These are phyloP conservation scores for Bufotes viridis DNA, from an alignment of 2,797 vertebrate species.

Conservation along the genomic window DNA sequence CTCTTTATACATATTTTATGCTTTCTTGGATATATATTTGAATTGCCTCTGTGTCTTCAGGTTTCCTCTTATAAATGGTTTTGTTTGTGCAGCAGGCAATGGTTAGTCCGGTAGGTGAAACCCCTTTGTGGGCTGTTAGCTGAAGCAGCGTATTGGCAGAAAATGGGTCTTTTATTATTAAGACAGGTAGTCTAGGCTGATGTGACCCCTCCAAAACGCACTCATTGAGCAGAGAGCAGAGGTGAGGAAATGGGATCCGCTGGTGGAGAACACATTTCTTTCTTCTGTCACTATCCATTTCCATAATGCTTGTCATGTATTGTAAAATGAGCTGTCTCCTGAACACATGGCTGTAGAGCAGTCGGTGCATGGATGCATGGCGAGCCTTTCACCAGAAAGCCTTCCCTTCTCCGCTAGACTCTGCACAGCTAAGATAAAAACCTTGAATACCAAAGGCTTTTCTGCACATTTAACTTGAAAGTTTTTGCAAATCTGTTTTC, in stretches of 20 bases:
- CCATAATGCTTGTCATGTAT: constrained; percentile 58
- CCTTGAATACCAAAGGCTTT: neutral
- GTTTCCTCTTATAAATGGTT: neutral
- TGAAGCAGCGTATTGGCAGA: constrained; percentile 44
- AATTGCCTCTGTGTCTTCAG: neutral
- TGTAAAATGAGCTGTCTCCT: constrained; percentile 59
- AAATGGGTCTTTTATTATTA: constrained; percentile 57
- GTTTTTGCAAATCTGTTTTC: neutral
- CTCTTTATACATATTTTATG: neutral
- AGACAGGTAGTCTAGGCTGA: constrained; percentile 52
- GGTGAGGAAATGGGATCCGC: constrained; percentile 58
- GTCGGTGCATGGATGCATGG: constrained; percentile 30
- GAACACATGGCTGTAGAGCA: constrained; percentile 38
- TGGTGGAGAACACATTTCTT: constrained; percentile 58
- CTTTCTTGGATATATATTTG: neutral
- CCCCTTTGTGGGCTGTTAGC: constrained; percentile 37
- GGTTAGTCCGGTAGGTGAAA: constrained; percentile 14
- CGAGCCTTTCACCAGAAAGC: constrained; percentile 11
- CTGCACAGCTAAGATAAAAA: constrained; percentile 31
- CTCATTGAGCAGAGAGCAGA: constrained; percentile 55
- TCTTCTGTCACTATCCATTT: constrained; percentile 60
- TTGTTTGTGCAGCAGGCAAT: neutral
- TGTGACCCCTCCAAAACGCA: constrained; percentile 52
- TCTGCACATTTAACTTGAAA: constrained; percentile 1
- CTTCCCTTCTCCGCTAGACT: neutral